These are phyloP conservation scores for Pomatorhinus ruficollis DNA, from an alignment of 2,113 vertebrate genomes.

Conservation along the genomic window DNA sequence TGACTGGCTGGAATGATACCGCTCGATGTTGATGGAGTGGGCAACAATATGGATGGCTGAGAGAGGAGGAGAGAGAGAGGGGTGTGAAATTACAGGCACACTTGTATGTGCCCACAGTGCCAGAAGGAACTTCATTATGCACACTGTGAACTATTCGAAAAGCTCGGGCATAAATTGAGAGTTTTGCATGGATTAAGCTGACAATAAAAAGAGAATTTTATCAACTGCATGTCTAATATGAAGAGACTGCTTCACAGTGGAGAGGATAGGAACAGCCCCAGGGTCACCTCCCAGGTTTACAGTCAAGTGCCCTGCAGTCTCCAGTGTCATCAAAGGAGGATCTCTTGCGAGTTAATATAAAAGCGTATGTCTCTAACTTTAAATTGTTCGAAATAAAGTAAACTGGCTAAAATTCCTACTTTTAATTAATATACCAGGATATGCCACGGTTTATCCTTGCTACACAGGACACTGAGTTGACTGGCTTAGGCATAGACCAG, in stretches of 20 bases:
- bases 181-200: not conserved
- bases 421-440: not conserved
- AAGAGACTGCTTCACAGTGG: not conserved
- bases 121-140: not conserved
- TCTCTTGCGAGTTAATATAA: not conserved
- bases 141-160: not conserved
- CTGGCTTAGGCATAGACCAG: not conserved
- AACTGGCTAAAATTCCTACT: not conserved
- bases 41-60: conserved; percentile 78
- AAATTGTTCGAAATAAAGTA: not conserved
- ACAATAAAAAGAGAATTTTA: not conserved
- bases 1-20: conserved; percentile 67
- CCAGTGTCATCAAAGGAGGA: not conserved
- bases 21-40: conserved; percentile 78
- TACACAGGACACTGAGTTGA: not conserved
- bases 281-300: not conserved
- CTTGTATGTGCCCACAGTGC: not conserved
- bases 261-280: not conserved
- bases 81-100: not conserved
- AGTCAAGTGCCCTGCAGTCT: not conserved
- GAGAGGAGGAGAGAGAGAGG: not conserved
- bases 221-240: not conserved
- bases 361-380: not conserved
- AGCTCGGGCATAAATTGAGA: not conserved
- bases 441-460: not conserved